A percentile compares a stretch with the other conserved stretches of the same genome.
Evolutionary conservation across 2,797 vertebrate genomes (phyloP).

Genomic region (Luscinia megarhynchos): DNA sequence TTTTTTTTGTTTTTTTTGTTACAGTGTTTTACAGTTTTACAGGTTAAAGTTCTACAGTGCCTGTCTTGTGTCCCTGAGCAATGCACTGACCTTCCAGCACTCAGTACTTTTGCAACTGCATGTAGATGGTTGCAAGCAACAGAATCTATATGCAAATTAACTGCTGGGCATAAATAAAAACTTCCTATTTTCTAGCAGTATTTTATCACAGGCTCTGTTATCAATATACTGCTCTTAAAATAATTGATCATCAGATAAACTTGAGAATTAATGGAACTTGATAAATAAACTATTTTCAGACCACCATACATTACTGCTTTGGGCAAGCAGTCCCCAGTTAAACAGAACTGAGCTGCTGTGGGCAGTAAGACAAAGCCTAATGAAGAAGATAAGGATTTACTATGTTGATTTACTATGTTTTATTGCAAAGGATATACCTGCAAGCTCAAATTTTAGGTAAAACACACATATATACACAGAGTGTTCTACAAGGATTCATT

Average conservation of each 20-base stretch:
- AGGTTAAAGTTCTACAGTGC: constrained; percentile 73
- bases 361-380: not conserved
- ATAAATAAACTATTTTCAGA: not conserved
- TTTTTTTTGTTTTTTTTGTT: too few relatives aligned
- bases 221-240: not conserved
- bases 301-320: not conserved
- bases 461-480: not conserved
- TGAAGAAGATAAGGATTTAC: not conserved
- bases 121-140: not conserved
- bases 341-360: not conserved
- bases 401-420: not conserved
- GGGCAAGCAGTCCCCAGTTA: not conserved
- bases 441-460: not conserved
- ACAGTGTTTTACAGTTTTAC: too few relatives aligned
- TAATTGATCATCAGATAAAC: not conserved
- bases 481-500: not conserved
- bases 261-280: not conserved
- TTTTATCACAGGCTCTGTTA: not conserved
- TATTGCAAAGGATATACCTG: not conserved
- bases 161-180: not conserved
- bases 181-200: not conserved
- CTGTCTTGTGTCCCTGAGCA: constrained; percentile 51
- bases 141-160: not conserved
- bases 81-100: not conserved
- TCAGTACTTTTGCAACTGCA: not conserved